Evolutionary conservation across 2,113 vertebrate genomes (phyloP), one percentile per base, ranked within the genome.

Genomic region (Hemicordylus capensis): DNA sequence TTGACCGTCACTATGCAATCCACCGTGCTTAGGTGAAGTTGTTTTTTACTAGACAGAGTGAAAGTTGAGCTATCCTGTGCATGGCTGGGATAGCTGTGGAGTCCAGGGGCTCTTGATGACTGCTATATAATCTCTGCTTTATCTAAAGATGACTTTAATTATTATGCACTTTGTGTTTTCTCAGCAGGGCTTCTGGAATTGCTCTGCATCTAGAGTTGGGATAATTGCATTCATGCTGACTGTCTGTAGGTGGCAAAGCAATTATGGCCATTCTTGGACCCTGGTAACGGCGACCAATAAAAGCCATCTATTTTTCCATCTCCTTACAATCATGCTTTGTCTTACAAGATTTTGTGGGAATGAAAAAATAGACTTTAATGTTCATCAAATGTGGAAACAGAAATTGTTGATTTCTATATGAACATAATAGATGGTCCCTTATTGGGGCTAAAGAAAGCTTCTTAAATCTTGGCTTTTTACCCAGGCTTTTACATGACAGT

Each of bases 221-320:
- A 56, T 83, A 78, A 83, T 87, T 87, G 56, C 22, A 46, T 74
- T 83, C 76, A 75, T 78, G 76, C 46, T 84, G 81, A 56, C 58
- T 63, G 46, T 59, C 42, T 73, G 46, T 46, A 64, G 46, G 81
- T 56, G 58, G 66, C 58, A 83, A 78, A 56, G 37, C 20, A 78
- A 83, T 78, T 87, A 72, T 44, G 22, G 44, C 46, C 26, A 3
- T 72, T 63, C 77, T 46, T 73, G 66, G 44, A 54, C 34, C 24
- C 44, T 56, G 22, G 37, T 70, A 70, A 63, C 66, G 28, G 48
- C 34, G 46, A 37, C 14, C 75, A 83, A 42, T 17, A 67, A 78
- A 44, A 64, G 37, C 48, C 39, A 20, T 87, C 54, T 73, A 74
- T n/a, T 44, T 48, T 64, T 79, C 22, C 67, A 42, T 28, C 46